Evolutionary conservation across 2,888 invertebrate genomes (phyloP), one percentile per base, ranked within the genome.

Genomic region (Tipula lateralis): DNA sequence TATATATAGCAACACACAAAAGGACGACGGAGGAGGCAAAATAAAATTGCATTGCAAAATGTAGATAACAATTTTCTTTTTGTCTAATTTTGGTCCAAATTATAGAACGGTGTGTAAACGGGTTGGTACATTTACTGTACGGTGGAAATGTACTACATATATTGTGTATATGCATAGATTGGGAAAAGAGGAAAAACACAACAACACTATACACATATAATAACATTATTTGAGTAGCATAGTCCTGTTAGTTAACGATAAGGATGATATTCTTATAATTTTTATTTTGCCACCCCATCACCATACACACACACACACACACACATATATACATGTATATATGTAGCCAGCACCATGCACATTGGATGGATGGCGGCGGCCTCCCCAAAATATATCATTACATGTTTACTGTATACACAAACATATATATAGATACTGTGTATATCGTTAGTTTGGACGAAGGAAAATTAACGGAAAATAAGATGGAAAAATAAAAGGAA

Each of bases 221-320:
- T 66, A 66, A 66, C 66, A 66, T 66, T 66, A 66, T 66, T 66
- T 66, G 66, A 66, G 66, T 66, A 66, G 66, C 24, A 24, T 30
- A 82, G 82, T 82, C 30, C 82, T 82, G 82, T 82, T 30, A 32
- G 82, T 82, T 82, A 82, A 82, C 82, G 82, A 82, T 82, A 82
- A 82, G 82, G 30, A 82, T 82, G 82, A 82, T 82, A 82, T 82
- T 16, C 82, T 82, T 82, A 82, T 32, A 66, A 66, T 66, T 66
- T 66, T 66, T 66, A 24, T 66, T 66, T 66, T 9, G 66, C 66
- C 66, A 66, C 24, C 66, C 19, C 24, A 19, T 9, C 66, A 19
- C 66, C 66, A 66, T 24, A n/a, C n/a, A n/a, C n/a, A n/a, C n/a
- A n/a, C n/a, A n/a, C n/a, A n/a, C n/a, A n/a, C n/a, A n/a, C n/a